phyloP scores from a whole-genome alignment of 2,113 vertebrate species.

The Vidua macroura region DNA sequence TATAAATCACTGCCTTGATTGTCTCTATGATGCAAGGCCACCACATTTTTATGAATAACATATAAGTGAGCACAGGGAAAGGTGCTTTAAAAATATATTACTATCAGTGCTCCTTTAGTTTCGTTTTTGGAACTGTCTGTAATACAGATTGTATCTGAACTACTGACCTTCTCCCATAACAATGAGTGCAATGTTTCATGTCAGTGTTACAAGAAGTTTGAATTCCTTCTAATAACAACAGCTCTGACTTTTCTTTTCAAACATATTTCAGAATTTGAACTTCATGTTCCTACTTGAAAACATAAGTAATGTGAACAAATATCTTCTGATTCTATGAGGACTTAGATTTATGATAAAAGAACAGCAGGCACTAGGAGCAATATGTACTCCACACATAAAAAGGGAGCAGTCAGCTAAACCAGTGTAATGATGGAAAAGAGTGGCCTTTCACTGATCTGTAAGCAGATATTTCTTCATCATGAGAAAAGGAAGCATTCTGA shows the following conservation, averaged over 20 bases:
- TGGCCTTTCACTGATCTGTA: conserved; percentile 1
- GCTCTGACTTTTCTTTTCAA: conserved; percentile 31
- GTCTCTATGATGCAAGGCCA: not conserved
- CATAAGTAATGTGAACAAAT: conserved; percentile 34
- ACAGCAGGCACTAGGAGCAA: not conserved
- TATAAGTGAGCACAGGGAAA: not conserved
- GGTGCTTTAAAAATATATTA: not conserved
- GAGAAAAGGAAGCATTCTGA: conserved; percentile 13
- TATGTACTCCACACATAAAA: not conserved
- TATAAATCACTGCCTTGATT: not conserved
- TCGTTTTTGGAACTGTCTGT: not conserved
- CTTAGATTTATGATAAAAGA: conserved; percentile 28
- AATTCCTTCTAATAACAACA: conserved; percentile 3
- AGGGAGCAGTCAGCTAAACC: not conserved
- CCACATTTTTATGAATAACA: not conserved
- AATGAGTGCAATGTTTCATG: conserved; percentile 38
- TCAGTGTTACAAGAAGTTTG: conserved; percentile 12
- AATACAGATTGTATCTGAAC: conserved; percentile 21
- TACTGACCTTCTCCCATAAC: conserved; percentile 32
- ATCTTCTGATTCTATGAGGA: not conserved
- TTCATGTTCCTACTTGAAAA: conserved; percentile 18
- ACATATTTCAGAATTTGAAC: conserved; percentile 1
- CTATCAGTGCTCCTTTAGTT: not conserved
- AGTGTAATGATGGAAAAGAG: conserved; percentile 1
- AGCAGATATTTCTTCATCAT: conserved; percentile 21